Conservation (phyloP, 1,140 invertebrate species). For the Euura saliciscinereae region DNA sequence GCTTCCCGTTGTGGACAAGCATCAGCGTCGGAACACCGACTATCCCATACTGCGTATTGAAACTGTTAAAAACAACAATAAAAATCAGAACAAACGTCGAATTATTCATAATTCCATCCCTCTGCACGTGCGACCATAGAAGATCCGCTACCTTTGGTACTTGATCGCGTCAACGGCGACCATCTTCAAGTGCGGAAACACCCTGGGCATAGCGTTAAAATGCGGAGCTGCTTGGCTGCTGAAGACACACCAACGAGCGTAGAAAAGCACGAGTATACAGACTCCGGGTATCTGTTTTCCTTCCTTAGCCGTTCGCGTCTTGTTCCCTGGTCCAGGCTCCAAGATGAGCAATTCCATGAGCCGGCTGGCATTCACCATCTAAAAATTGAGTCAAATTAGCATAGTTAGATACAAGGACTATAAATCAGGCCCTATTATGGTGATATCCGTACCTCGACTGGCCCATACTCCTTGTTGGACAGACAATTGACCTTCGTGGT, state of each 20-base stretch:
- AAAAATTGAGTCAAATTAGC: slow-evolving; percentile 24
- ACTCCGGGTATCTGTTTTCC: slow-evolving; percentile 62
- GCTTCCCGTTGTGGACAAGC: slow-evolving; percentile 90
- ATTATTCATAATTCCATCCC: too few species aligned
- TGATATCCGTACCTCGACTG: slow-evolving; percentile 46
- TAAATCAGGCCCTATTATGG: too few species aligned
- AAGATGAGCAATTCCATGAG: slow-evolving; percentile 62
- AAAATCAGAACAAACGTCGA: too few species aligned
- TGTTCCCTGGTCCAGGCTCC: slow-evolving; percentile 60
- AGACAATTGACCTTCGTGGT: slow-evolving; percentile 48
- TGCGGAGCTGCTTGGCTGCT: slow-evolving; percentile 87
- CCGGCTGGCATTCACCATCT: slow-evolving; percentile 65
- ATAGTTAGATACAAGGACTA: background rate
- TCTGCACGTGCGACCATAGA: too few species aligned
- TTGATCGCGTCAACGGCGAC: slow-evolving; percentile 89
- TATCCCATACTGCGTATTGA: slow-evolving; percentile 92
- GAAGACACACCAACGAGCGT: slow-evolving; percentile 87
- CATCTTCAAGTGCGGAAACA: slow-evolving; percentile 85
- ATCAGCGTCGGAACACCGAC: slow-evolving; percentile 92
- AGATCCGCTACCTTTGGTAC: slow-evolving; percentile 67
- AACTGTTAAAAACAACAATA: slow-evolving; percentile 55
- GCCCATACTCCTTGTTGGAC: slow-evolving; percentile 44
- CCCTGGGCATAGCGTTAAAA: slow-evolving; percentile 86
- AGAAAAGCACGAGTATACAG: slow-evolving; percentile 88
- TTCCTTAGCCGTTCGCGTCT: slow-evolving; percentile 46